A percentile compares a stretch with the other conserved stretches of the same genome.
Evolutionary conservation across 2,888 invertebrate species (phyloP).

Genomic region (Acholoe squamosa): DNA sequence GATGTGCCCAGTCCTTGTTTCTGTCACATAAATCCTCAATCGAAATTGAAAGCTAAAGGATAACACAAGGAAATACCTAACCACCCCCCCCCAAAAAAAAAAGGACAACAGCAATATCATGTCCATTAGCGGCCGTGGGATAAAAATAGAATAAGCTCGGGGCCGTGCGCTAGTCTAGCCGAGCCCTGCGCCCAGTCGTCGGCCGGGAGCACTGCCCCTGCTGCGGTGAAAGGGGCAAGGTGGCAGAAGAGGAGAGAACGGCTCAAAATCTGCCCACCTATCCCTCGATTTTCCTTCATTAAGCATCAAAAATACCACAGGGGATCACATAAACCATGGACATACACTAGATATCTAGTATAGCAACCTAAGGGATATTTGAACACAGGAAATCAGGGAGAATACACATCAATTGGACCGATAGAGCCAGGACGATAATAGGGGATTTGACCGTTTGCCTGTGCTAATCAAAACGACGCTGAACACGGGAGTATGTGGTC

Average conservation of each 20-base stretch:
- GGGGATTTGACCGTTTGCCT: neutral
- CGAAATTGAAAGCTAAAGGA: too few relatives aligned
- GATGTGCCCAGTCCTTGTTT: too few relatives aligned
- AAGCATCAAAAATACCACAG: too few relatives aligned
- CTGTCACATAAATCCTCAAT: too few relatives aligned
- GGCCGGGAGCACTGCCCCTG: neutral
- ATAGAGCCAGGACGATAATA: neutral
- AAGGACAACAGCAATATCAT: too few relatives aligned
- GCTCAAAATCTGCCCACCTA: too few relatives aligned
- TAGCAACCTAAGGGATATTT: neutral
- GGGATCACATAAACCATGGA: too few relatives aligned
- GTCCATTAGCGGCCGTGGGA: too few relatives aligned
- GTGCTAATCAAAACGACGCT: neutral
- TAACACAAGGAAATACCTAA: too few relatives aligned
- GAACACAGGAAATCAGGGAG: neutral
- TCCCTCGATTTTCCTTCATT: too few relatives aligned
- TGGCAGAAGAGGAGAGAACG: neutral
- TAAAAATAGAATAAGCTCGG: neutral
- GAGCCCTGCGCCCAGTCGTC: neutral
- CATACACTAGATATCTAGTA: too few relatives aligned
- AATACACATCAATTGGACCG: neutral
- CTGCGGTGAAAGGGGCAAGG: neutral
- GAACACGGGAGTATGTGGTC: neutral
- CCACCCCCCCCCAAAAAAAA: too few relatives aligned
- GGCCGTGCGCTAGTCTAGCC: slow-evolving; percentile 3